phyloP scores from a whole-genome alignment of 2,113 vertebrate genomes.

The Solea senegalensis region DNA sequence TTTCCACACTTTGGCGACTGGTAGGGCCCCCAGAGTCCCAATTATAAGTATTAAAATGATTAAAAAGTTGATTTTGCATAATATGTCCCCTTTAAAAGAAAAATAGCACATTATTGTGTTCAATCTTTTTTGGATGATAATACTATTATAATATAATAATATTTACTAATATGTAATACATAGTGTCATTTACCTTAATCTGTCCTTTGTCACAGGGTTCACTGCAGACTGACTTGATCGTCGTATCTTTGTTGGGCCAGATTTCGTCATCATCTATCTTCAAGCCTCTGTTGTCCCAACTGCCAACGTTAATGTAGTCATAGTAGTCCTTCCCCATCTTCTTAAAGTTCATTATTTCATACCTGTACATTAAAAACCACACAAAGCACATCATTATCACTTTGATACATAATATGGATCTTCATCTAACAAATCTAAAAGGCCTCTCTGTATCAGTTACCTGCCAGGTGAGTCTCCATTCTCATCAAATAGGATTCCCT shows the following conservation, averaged over 20 bases:
- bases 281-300: slow-evolving; percentile 96
- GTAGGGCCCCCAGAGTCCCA: too few species aligned
- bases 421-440: neutral
- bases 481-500: slow-evolving; percentile 94
- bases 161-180: too few species aligned
- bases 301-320: slow-evolving; percentile 96
- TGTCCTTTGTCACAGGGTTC: slow-evolving; percentile 98
- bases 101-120: too few species aligned
- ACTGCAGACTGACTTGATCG: slow-evolving; percentile 97
- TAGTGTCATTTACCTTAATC: slow-evolving; percentile 88
- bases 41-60: too few species aligned
- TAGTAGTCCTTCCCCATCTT: slow-evolving; percentile 98
- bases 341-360: slow-evolving; percentile 99
- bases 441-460: slow-evolving; percentile 69
- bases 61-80: too few species aligned
- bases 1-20: too few species aligned
- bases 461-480: slow-evolving; percentile 98
- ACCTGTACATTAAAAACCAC: slow-evolving; percentile 77
- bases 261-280: slow-evolving; percentile 96
- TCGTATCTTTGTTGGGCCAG: slow-evolving; percentile 89
- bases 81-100: too few species aligned
- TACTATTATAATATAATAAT: too few species aligned
- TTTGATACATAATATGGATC: neutral
- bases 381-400: too few species aligned
- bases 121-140: too few species aligned